Evolutionary conservation across 37 sponge, comb jelly and placozoan species (phyloP), one percentile per base, ranked within the genome.

Genomic region (Cladorhizidae sp.): DNA sequence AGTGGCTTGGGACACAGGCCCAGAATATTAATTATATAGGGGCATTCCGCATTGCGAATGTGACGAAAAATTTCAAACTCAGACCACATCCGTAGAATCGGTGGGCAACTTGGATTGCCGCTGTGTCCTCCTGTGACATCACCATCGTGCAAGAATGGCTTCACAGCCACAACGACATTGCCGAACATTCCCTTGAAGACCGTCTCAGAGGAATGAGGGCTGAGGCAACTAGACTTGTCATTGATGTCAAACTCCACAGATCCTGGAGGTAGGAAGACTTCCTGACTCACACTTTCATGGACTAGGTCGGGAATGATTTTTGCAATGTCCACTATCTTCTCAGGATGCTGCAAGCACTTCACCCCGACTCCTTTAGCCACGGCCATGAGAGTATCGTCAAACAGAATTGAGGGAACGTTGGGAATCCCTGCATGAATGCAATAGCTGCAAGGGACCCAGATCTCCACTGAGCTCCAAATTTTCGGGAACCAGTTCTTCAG

Each of bases 401-500:
- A 76, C 0, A 86, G 52, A 26, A 86, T 78, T 5, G 58, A 75
- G 2, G 75, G 64, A 18, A 57, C 41, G 0, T 89, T 51, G 35
- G 80, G 65, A 20, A 20, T 54, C 0, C 35, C 40, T 8, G 29
- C 28, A 23, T 55, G 32, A 41, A 64, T 72, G 56, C 92, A 91
- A 39, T 75, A 65, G 38, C 74, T 70, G 64, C 92, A 91, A 0
- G 84, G 87, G 22, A 86, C 76, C 64, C 73, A 77, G 3, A 86
- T 43, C 49, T 78, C 72, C 2, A 83, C 80, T 0, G 72, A 52
- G 0, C 50, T 40, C 92, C 92, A 91, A 15, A 91, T 11, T 9
- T 25, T 55, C 18, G 92, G 87, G 56, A 82, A 91, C 92, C 92
- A 91, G 51, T 86, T 83, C 35, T 26, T 71, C n/a, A 91, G 62